These are phyloP conservation scores for Tipula vernalis DNA, from an alignment of 2,888 invertebrate genomes.

Conservation along the genomic window DNA sequence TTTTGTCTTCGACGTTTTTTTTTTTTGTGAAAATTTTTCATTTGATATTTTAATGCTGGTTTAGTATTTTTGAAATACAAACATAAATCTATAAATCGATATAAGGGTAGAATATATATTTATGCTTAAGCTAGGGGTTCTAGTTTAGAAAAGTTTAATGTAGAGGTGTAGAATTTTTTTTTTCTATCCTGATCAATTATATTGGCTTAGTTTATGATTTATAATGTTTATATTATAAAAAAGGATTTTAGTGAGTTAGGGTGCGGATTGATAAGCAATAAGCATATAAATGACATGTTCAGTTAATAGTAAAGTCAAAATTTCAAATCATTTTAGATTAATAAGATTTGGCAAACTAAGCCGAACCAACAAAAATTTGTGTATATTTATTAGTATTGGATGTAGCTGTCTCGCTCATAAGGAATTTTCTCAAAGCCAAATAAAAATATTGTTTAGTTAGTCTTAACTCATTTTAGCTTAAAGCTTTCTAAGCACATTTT, in stretches of 20 bases:
- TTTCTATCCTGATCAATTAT: neutral
- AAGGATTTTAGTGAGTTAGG: neutral
- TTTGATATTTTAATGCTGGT: slow-evolving; percentile 4
- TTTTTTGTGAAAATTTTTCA: neutral
- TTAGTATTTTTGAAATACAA: neutral
- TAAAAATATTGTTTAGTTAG: too few species aligned
- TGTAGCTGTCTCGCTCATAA: too few species aligned
- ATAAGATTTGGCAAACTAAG: neutral
- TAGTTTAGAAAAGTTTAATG: neutral
- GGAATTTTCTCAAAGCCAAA: too few species aligned
- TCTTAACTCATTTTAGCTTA: too few species aligned
- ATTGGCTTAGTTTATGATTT: neutral
- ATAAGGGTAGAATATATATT: neutral
- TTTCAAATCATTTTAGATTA: neutral
- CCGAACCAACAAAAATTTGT: too few species aligned
- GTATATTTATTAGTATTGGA: too few species aligned
- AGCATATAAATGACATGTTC: neutral
- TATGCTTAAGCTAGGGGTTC: neutral
- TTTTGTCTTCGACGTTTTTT: neutral
- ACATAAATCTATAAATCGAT: neutral
- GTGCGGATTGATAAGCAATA: neutral
- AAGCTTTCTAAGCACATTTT: too few species aligned
- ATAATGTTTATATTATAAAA: neutral
- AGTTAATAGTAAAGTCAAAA: neutral
- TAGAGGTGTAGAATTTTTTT: neutral